Evolutionary conservation across 64 coral and sea anemone genomes (phyloP), one percentile per base, ranked within the genome.

Genomic region (Porites australiensis): DNA sequence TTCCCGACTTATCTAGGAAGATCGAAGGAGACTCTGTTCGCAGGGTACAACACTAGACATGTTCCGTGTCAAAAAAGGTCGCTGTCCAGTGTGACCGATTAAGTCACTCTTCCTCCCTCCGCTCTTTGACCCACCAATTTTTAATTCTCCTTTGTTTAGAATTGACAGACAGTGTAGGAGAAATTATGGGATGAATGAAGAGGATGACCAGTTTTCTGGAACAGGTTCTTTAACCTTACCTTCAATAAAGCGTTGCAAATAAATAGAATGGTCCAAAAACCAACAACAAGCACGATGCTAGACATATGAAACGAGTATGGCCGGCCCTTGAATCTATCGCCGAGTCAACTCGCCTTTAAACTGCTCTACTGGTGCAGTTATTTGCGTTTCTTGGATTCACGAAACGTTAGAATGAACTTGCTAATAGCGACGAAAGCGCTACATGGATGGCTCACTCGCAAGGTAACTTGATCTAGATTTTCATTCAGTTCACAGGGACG

Each of bases 221-320:
- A 88, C 46, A 59, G n/a, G 4, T 58, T 58, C 19, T 47, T 48
- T 0, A 8, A 86, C 91, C 27, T 66, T 60, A 87, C 91, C 91
- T 93, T 93, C 11, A 93, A 82, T 6, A 93, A 74, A 52, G 91
- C 91, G 72, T 93, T 93, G 23, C 75, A 50, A n/a, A 93, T 93
- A n/a, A 93, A 93, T 19, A 93, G 48, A 37, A 93, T 15, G 64
- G 83, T 87, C 91, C 91, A 93, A 52, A 93, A 87, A 63, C 83
- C 61, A 58, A 93, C 77, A 6, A 93, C 46, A 6, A 93, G 22
- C 27, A 75, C 74, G 44, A 87, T 13, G 75, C 91, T 93, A 55
- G 91, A 93, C 81, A 84, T 82, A 16, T 45, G 79, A 80, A 13
- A 8, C 20, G 5, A 21, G 12, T 37, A 37, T 61, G 5, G 3